A percentile compares a stretch with the other conserved stretches of the same genome.
These are phyloP conservation scores for Anarhynchus alexandrinus DNA, from an alignment of 2,113 vertebrate species.

Conservation along the genomic window DNA sequence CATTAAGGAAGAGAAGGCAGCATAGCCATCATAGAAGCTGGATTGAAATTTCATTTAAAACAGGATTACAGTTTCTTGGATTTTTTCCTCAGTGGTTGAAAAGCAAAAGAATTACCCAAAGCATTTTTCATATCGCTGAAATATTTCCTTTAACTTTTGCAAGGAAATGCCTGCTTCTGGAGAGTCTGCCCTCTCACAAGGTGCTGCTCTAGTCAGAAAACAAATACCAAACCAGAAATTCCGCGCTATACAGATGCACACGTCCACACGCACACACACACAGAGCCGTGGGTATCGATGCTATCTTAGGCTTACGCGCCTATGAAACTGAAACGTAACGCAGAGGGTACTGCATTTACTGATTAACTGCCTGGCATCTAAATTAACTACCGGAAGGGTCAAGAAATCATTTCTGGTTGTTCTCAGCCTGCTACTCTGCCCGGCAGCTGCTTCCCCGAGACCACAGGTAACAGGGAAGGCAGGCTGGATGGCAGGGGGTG, in stretches of 20 bases:
- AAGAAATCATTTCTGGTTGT: neutral
- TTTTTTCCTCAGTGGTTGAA: neutral
- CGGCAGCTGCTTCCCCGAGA: neutral
- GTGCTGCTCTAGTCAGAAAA: neutral
- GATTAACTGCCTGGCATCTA: neutral
- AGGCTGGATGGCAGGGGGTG: neutral
- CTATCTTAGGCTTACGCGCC: neutral
- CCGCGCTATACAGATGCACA: neutral
- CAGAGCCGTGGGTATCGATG: neutral
- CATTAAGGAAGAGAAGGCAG: neutral
- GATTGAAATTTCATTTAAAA: neutral
- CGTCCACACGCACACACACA: fast-evolving
- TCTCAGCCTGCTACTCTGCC: neutral
- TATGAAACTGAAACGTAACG: neutral
- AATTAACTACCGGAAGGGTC: neutral
- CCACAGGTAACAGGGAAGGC: neutral
- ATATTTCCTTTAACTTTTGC: neutral
- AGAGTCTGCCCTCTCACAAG: neutral
- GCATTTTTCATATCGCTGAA: neutral
- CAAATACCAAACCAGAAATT: neutral
- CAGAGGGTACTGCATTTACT: neutral
- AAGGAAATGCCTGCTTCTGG: neutral
- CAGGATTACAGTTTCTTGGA: neutral
- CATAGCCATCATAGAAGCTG: neutral
- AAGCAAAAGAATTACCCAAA: neutral